Conservation (phyloP, 2,113 vertebrate genomes). For the Epinephelus lanceolatus region DNA sequence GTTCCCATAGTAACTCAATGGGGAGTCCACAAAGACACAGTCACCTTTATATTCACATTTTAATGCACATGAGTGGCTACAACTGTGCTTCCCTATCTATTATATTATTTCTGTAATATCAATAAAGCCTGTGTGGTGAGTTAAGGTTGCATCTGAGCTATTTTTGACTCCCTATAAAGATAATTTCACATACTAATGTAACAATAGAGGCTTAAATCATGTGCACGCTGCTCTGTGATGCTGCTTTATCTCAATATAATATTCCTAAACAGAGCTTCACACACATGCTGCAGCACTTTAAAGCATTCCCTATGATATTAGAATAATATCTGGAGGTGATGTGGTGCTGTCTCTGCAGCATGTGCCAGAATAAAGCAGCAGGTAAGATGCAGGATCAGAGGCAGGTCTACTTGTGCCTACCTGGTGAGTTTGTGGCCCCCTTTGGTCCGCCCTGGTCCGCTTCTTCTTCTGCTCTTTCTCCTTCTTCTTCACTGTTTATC, state of each 20-base stretch:
- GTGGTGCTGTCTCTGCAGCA: slow-evolving; percentile 15
- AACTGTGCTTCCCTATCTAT: not conserved
- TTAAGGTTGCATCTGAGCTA: not conserved
- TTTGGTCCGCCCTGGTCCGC: slow-evolving; percentile 61
- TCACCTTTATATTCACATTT: not conserved
- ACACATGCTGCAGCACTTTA: not conserved
- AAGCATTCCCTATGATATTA: not conserved
- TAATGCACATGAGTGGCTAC: too few species aligned
- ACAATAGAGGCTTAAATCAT: too few species aligned
- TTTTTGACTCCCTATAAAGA: not conserved
- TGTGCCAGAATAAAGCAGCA: not conserved
- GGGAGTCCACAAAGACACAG: not conserved
- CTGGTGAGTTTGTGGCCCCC: slow-evolving; percentile 66
- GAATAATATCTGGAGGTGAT: not conserved
- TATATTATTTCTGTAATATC: not conserved
- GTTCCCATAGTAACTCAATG: not conserved
- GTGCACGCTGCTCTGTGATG: not conserved
- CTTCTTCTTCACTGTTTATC: slow-evolving; percentile 26
- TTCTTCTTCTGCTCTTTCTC: slow-evolving; percentile 23
- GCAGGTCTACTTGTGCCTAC: slow-evolving; percentile 38
- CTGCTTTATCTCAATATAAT: not conserved
- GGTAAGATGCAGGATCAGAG: not conserved
- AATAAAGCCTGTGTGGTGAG: not conserved
- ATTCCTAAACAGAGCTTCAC: not conserved
- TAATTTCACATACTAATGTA: not conserved